Evolutionary conservation across 2,888 invertebrate genomes (phyloP), one percentile per base, ranked within the genome.

Genomic region (Willowsia nigromaculata): DNA sequence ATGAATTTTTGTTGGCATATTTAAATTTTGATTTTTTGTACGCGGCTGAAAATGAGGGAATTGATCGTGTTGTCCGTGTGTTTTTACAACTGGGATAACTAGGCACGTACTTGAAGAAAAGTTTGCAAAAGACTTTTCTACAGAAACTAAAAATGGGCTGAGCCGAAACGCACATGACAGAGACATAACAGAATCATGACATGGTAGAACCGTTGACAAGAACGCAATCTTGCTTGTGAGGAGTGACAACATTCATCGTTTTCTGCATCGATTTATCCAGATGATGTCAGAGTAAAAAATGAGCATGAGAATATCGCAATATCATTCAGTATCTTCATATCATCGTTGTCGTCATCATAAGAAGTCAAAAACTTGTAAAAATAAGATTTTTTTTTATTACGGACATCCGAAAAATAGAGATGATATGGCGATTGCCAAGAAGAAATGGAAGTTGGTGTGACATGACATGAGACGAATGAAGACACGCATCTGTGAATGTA

Each of bases 331-430:
- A 43, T 40, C 27, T 27, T 25, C 50, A 76, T 43, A 43, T 40
- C 27, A 76, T 76, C 68, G 68, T 68, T 40, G 40, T 68, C 37
- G 37, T 68, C 68, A 40, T 22, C 68, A 37, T 68, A 76, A 50
- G 43, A 78, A 85, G 85, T 84, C 30, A 84, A 56, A 85, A 85
- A 85, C 76, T 65, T 65, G 78, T 85, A 78, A 85, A 85, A 84
- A 62, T 40, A 37, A 74, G 56, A 59, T 74, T 40, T 33, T 78
- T 50, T 85, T 85, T 78, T 85, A 50, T 22, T 76, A 78, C 62
- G 18, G 59, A 18, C 27, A 76, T 59, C 85, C 40, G 15, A 62
- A 65, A 43, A 62, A 82, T 82, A 71, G 43, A 84, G 56, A 84
- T 84, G 81, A 81, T 53, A 76, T 53, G 85, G 22, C 78, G 78